Base-by-base conservation (phyloP, 2,113 vertebrate genomes). In the Colistium nudipinnis region DNA sequence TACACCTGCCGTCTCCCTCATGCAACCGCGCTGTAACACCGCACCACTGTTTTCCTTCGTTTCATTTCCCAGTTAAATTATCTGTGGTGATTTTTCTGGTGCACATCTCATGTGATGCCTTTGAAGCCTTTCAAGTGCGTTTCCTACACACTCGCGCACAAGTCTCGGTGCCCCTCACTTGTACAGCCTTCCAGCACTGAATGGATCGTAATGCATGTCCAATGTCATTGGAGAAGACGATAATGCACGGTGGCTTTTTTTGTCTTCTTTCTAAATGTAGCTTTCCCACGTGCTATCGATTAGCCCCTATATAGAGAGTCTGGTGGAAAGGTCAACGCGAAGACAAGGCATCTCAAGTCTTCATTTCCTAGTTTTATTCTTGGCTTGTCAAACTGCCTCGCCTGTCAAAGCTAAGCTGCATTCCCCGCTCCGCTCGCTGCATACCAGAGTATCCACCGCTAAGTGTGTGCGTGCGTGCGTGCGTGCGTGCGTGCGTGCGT, bases 351-450 rank as follows among this genome's bases (percentile, higher is more conserved):
- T 76, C 69, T 84, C 89, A 88, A 83, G 82, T 85, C 87, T 84
- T 89, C 71, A 83, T 90, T 92, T 90, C 84, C 72, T 74, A 62
- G 85, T 88, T 89, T 91, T 89, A 88, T 90, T 91, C 87, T 81
- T 69, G 82, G 79, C 85, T 73, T 89, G 89, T 90, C 88, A 90
- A 88, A 70, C 76, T 60, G 74, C 80, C 77, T 73, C 28, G 62
- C 79, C 76, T 88, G 88, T 88, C 88, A 82, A 62, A 88, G 75
- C 57, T 74, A 79, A 83, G 77, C 87, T 84, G 65, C 63, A 45
- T 82, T 74, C 70, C 57, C n/a, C 55, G 56, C 69, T 79, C 78
- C 62, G 51, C 80, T 76, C 55, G 39, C 54, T 82, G 90, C 82
- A 88, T 90, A 88, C 74, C 68, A 83, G 89, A 81, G 78, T 63